Conservation (phyloP, 37 sponge, comb jelly and placozoan genomes). For the Halisarca cf. caerulea region DNA sequence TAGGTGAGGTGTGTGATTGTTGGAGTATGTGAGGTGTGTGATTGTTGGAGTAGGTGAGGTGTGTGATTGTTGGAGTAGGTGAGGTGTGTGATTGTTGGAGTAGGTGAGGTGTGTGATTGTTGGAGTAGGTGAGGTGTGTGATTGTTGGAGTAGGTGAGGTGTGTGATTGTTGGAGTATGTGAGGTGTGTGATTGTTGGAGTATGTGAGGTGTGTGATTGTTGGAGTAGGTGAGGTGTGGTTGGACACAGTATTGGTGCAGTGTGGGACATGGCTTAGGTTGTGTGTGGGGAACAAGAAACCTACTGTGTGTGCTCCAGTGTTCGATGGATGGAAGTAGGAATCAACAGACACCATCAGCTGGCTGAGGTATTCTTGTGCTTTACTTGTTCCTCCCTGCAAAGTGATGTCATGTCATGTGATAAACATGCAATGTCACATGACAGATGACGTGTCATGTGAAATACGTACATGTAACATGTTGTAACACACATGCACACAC, state of each 20-base stretch:
- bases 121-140: no score
- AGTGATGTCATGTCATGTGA: not conserved
- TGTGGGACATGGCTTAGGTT: not conserved
- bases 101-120: no score
- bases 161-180: no score
- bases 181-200: no score
- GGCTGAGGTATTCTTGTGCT: constrained; percentile 61
- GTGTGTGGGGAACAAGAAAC: no score
- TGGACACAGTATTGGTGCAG: not conserved
- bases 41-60: no score
- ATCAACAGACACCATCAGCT: constrained; percentile 75
- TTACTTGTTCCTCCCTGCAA: constrained; percentile 58
- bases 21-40: no score
- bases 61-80: no score
- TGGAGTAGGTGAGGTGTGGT: not conserved
- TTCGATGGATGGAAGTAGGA: constrained; percentile 93
- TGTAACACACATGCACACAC: not conserved
- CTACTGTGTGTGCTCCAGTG: constrained; percentile 72
- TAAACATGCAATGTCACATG: not conserved
- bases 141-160: no score
- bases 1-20: no score
- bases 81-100: no score
- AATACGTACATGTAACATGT: not conserved
- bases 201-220: no score
- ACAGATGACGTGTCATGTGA: not conserved